Base-by-base conservation (phyloP, 2,797 vertebrate species). In the Silurus aristotelis region DNA sequence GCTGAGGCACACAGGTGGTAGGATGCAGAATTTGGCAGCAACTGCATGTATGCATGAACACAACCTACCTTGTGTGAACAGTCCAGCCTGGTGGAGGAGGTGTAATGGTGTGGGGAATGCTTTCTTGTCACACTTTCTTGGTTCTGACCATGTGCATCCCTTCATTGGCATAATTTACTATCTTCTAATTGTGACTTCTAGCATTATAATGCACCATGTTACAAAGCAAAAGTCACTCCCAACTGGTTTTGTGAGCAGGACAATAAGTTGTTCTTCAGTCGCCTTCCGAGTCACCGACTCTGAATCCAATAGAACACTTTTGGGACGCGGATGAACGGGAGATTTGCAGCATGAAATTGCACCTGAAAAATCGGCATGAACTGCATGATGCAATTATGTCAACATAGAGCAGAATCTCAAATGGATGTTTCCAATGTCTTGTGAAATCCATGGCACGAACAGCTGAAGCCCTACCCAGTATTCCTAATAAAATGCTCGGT, bases 81-180 rank as follows among this genome's bases (percentile, higher is more conserved):
- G 76, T 43, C 27, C 56, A 43, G 76, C 56, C 31, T 78, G 76
- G 76, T 61, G 76, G 76, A n/a, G 56, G 19, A 61, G 56, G 76
- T 61, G 56, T 38, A 78, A 43, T 60, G 27, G 75, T 60, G 55
- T 60, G 75, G 10, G 56, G 75, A 60, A 77, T 5, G 55, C 58
- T 38, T 58, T 43, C 31, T 43, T 22, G 10, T 10, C 56, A 61
- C 75, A 61, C 3, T 43, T 25, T 64, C 8, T 48, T 64, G 22
- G 5, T 80, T 38, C 6, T 25, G 27, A 80, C 22, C 60, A 25
- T 19, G 38, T 48, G 22, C 22, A 17, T 80, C 58, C 1, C 9
- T 58, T 43, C 12, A 61, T 43, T 14, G 27, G 3, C 22, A 15
- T 12, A 61, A 14, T 20, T 22, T 38, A 20, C 55, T 10, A 22